These are phyloP conservation scores for Hyles lineata DNA, from an alignment of 2,888 invertebrate genomes.

Conservation along the genomic window DNA sequence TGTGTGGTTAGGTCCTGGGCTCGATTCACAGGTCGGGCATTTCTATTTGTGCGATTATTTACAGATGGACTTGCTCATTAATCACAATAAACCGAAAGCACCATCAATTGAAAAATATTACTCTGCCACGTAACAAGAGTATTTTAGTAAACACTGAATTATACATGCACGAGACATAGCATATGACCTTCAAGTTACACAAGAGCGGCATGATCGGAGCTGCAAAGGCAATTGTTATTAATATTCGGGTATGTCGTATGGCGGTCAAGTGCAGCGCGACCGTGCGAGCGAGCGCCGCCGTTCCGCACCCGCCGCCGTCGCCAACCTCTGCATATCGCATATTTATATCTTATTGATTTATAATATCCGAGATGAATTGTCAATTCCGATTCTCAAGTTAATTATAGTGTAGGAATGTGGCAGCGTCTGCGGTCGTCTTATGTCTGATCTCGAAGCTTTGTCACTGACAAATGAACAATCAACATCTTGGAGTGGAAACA, in stretches of 20 bases:
- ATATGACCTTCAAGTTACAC: constrained; percentile 8
- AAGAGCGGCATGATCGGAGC: not conserved
- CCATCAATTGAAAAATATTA: no score
- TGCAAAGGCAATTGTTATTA: constrained; percentile 14
- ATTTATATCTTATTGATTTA: constrained; percentile 15
- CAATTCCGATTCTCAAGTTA: not conserved
- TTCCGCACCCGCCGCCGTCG: not conserved
- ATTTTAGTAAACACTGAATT: no score
- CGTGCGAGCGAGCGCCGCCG: not conserved
- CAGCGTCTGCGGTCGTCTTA: not conserved
- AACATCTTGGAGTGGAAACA: no score
- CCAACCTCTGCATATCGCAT: not conserved
- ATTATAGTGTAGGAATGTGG: not conserved
- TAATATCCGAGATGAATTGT: not conserved
- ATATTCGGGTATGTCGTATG: constrained; percentile 17
- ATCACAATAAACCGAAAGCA: no score
- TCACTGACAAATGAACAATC: no score
- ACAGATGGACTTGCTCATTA: no score
- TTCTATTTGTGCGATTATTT: no score
- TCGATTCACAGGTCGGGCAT: no score
- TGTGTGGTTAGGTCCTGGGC: no score
- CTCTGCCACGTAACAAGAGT: no score
- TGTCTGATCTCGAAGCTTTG: not conserved
- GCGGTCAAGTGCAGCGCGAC: constrained; percentile 23
- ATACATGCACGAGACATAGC: not conserved